Conservation (phyloP, 2,113 vertebrate species). For the Empidonax traillii region DNA sequence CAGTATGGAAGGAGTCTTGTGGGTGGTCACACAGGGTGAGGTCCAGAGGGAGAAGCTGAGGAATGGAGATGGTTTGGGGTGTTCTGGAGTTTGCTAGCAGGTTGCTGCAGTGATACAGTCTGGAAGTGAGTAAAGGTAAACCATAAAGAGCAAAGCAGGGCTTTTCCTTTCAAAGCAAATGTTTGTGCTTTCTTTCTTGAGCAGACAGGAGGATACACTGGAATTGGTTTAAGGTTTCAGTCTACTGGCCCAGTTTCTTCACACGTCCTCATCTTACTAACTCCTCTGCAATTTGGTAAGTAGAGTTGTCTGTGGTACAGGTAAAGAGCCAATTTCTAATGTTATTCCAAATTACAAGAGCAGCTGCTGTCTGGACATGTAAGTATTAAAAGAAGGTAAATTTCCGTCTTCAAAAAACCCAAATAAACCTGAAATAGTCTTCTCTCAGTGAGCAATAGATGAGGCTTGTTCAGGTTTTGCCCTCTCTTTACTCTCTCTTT, state of each 20-base stretch:
- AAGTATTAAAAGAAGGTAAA: neutral
- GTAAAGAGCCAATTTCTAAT: neutral
- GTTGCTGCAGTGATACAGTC: neutral
- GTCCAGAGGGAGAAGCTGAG: neutral
- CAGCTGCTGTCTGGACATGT: neutral
- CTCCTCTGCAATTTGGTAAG: neutral
- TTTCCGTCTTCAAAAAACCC: neutral
- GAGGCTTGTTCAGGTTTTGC: neutral
- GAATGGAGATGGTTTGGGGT: neutral
- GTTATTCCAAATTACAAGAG: neutral
- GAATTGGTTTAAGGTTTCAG: neutral
- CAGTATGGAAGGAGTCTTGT: neutral
- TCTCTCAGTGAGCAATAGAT: neutral
- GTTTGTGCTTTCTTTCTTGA: neutral
- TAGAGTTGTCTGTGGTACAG: neutral
- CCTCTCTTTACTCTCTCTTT: neutral
- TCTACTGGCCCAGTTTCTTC: neutral
- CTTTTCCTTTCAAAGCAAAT: neutral
- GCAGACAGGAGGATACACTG: neutral
- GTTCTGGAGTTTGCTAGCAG: neutral
- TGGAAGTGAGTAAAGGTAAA: neutral
- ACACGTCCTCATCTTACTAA: neutral
- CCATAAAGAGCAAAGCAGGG: neutral
- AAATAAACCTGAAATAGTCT: neutral
- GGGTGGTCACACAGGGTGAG: fast-evolving